phyloP scores from a whole-genome alignment of 1,140 invertebrate species.

The Microplitis mediator region DNA sequence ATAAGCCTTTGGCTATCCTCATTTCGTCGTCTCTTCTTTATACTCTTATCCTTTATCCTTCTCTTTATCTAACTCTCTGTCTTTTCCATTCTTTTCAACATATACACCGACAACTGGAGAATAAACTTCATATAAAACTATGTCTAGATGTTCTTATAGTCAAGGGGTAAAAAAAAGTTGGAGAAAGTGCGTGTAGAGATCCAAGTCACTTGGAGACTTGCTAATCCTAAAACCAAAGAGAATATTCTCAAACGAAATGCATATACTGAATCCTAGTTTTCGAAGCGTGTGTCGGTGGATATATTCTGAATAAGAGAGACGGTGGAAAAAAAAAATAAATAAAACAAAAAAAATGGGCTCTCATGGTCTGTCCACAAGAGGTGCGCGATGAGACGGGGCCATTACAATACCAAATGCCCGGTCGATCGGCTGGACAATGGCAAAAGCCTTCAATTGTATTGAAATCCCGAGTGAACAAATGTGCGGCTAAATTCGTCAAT shows the following conservation, averaged over 20 bases:
- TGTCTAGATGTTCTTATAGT: too few species aligned
- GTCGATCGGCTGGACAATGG: constrained; percentile 32
- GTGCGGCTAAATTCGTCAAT: constrained; percentile 54
- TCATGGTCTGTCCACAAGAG: constrained; percentile 6
- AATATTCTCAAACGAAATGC: constrained; percentile 16
- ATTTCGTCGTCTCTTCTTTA: constrained; percentile 24
- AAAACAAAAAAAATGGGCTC: not conserved
- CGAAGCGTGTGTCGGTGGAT: not conserved
- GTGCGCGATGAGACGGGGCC: constrained; percentile 33
- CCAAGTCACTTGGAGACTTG: constrained; percentile 14
- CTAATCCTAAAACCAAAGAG: not conserved
- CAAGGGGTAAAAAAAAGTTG: too few species aligned
- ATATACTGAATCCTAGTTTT: constrained; percentile 6
- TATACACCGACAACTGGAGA: not conserved
- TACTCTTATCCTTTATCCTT: not conserved
- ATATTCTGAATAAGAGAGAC: constrained; percentile 1
- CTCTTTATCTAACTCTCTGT: constrained; percentile 16
- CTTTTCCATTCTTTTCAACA: constrained; percentile 1
- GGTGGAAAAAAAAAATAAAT: not conserved
- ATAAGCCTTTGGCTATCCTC: constrained; percentile 42
- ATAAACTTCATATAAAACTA: not conserved
- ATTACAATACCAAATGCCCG: constrained; percentile 51
- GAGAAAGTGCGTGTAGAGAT: constrained; percentile 4
- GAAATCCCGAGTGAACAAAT: constrained; percentile 52
- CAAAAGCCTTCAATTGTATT: constrained; percentile 53